These are phyloP conservation scores for Brachionus paranguensis DNA, from an alignment of 1,140 invertebrate genomes.

Conservation along the genomic window DNA sequence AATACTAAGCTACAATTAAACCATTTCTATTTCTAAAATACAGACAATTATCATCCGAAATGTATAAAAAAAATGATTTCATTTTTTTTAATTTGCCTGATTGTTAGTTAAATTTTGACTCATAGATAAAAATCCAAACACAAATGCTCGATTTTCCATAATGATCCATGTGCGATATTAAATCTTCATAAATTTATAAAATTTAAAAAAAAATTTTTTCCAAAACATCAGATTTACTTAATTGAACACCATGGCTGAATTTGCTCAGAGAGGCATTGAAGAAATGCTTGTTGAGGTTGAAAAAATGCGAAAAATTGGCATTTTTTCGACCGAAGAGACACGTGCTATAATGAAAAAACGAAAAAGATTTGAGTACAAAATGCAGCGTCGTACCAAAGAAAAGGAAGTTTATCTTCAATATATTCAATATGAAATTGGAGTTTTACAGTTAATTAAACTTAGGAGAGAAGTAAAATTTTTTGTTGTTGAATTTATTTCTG, in stretches of 20 bases:
- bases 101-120: background rate
- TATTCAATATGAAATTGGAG: constrained; percentile 65
- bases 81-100: background rate
- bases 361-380: constrained; percentile 66
- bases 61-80: too few relatives aligned
- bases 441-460: constrained; percentile 63
- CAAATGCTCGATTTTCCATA: background rate
- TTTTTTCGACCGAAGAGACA: constrained; percentile 66
- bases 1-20: too few relatives aligned
- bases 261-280: constrained; percentile 66
- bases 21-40: too few relatives aligned
- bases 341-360: constrained; percentile 66
- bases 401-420: constrained; percentile 69
- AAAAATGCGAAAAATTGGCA: constrained; percentile 64
- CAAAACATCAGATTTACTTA: background rate
- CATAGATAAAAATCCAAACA: background rate
- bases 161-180: background rate
- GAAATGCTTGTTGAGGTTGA: constrained; percentile 67
- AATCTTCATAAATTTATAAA: background rate
- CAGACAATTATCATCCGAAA: too few relatives aligned
- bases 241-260: constrained; percentile 63
- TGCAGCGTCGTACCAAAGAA: constrained; percentile 63
- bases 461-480: constrained; percentile 47
- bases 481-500: background rate
- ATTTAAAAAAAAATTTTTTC: background rate